Percentiles rank a stretch among this genome's conserved stretches.
Evolutionary conservation across 2,888 invertebrate genomes (phyloP).

Genomic region (Diaperis boleti): DNA sequence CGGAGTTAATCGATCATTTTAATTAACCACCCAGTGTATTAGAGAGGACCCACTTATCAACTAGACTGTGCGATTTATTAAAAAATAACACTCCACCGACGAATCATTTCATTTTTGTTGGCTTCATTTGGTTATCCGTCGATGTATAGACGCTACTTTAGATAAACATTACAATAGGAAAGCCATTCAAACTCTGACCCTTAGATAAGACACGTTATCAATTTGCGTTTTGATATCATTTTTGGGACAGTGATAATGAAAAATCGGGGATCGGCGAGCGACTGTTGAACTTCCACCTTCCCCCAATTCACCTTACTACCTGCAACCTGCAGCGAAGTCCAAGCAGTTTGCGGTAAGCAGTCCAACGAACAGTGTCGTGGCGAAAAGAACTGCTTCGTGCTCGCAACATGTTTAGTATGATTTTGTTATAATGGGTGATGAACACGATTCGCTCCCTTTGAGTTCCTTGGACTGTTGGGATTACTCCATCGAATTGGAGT

Average conservation of each 20-base stretch:
- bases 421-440: conserved; percentile 56
- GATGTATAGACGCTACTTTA: no score
- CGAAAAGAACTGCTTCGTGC: conserved; percentile 2
- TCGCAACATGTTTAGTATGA: background rate
- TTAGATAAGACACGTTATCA: no score
- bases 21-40: conserved; percentile 32
- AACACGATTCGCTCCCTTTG: conserved; percentile 62
- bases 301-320: conserved; percentile 39
- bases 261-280: conserved; percentile 1
- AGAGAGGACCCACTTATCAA: conserved; percentile 39
- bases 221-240: no score
- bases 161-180: no score
- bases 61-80: conserved; percentile 33
- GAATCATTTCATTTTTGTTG: conserved; percentile 25
- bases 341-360: conserved; percentile 23
- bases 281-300: conserved; percentile 34
- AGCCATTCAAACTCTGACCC: no score
- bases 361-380: conserved; percentile 13
- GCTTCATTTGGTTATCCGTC: conserved; percentile 9
- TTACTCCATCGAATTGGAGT: conserved; percentile 86
- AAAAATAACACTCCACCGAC: conserved; percentile 7
- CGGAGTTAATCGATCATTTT: conserved; percentile 31
- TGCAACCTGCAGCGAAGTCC: conserved; percentile 37
- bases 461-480: conserved; percentile 87
- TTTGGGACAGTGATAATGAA: conserved; percentile 27